Evolutionary conservation across 2,113 vertebrate species (phyloP).

Genomic region (Platysternon megacephalum): DNA sequence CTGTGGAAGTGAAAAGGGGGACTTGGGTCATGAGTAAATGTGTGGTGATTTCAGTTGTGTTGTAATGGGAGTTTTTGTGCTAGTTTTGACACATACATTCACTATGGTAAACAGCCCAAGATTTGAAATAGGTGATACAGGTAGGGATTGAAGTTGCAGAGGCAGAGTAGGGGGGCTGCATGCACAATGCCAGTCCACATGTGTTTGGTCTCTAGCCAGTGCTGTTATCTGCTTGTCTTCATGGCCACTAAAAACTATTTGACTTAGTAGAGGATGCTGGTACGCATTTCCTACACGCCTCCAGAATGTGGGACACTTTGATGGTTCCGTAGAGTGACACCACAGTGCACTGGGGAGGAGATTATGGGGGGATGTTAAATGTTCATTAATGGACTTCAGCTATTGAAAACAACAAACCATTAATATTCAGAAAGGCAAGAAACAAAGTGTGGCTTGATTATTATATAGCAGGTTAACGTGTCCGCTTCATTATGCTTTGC

Average conservation of each 20-base stretch:
- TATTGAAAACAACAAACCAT: not conserved
- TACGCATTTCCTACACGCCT: not conserved
- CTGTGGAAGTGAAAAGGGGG: not conserved
- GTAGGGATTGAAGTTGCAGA: not conserved
- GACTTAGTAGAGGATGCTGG: not conserved
- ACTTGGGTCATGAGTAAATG: not conserved
- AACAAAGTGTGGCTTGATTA: not conserved
- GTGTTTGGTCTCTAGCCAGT: not conserved
- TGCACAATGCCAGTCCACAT: too few species aligned
- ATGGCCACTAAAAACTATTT: not conserved
- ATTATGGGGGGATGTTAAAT: not conserved
- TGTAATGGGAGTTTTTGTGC: not conserved
- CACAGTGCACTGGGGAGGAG: not conserved
- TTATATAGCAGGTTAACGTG: not conserved
- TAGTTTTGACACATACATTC: not conserved
- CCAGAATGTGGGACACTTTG: not conserved
- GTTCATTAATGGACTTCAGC: not conserved
- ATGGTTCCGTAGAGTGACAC: not conserved
- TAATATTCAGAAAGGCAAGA: not conserved
- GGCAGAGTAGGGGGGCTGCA: not conserved
- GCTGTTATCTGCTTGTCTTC: not conserved
- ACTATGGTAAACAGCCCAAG: not conserved
- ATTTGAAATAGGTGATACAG: not conserved
- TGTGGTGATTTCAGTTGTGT: not conserved
- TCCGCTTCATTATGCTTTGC: not conserved